Evolutionary conservation across 2,797 vertebrate species (phyloP).

Genomic region (Emys orbicularis): DNA sequence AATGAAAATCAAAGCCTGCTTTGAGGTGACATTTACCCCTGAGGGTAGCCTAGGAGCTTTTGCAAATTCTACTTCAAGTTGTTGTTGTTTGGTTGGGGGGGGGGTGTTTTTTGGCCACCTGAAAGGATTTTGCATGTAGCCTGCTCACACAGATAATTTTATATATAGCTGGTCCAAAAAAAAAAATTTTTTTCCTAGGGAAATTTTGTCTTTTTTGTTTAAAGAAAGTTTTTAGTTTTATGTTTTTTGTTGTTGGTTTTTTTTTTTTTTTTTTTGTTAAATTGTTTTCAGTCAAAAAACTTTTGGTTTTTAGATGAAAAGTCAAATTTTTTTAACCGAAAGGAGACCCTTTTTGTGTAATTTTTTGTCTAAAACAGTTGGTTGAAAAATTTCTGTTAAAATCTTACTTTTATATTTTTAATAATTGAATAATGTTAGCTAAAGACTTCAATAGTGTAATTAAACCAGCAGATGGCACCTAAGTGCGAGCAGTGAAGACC

Average conservation of each 20-base stretch:
- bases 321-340: not conserved
- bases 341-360: not conserved
- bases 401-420: not conserved
- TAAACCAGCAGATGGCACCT: not conserved
- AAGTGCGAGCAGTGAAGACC: not conserved
- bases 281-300: not conserved
- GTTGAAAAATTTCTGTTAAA: no score
- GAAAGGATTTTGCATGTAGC: not conserved
- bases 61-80: not conserved
- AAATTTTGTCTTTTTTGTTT: not conserved
- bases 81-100: no score
- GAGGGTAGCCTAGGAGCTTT: not conserved
- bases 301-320: not conserved
- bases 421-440: not conserved
- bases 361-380: not conserved
- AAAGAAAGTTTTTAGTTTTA: not conserved
- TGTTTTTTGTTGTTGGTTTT: not conserved
- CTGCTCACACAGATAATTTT: not conserved
- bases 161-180: not conserved
- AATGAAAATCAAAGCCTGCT: constrained; percentile 55
- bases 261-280: not conserved
- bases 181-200: not conserved
- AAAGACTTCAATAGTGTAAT: not conserved
- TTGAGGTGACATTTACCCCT: constrained; percentile 18
- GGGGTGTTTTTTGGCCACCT: not conserved